Percentiles rank a stretch among this genome's conserved stretches.
These are phyloP conservation scores for Monopterus albus DNA, from an alignment of 2,113 vertebrate genomes.

Conservation along the genomic window DNA sequence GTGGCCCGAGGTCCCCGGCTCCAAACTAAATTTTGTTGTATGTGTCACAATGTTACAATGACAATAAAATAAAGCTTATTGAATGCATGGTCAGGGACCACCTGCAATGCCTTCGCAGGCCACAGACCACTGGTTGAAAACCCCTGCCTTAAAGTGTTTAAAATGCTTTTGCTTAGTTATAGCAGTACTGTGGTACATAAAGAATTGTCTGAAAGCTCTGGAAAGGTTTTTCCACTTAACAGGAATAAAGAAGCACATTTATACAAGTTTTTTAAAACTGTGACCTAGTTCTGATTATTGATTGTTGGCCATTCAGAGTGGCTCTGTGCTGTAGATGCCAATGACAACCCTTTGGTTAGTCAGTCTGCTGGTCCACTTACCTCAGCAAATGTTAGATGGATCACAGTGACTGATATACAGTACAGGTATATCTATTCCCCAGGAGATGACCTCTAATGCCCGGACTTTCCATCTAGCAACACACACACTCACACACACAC, in stretches of 20 bases:
- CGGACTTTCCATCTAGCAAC: background rate
- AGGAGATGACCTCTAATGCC: background rate
- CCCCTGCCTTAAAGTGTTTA: background rate
- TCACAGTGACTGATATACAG: background rate
- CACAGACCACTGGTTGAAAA: too few relatives aligned
- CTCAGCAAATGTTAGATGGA: background rate
- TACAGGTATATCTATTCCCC: background rate
- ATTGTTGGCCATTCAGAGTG: background rate
- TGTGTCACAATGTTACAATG: too few relatives aligned
- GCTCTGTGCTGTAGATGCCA: background rate
- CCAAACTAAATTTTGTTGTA: too few relatives aligned
- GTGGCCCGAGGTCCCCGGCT: too few relatives aligned
- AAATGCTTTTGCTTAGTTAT: slow-evolving; percentile 16
- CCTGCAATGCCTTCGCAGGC: too few relatives aligned
- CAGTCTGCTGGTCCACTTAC: background rate
- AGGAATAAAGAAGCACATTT: slow-evolving; percentile 1
- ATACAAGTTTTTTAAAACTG: background rate
- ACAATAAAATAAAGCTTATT: too few relatives aligned
- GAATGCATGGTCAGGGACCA: too few relatives aligned
- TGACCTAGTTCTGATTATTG: background rate
- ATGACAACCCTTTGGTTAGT: background rate
- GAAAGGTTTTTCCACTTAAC: background rate
- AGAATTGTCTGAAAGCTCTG: background rate
- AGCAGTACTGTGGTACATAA: background rate
- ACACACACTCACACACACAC: background rate